These are phyloP conservation scores for Castor canadensis DNA, from an alignment of 2,113 vertebrate genomes.

Conservation along the genomic window DNA sequence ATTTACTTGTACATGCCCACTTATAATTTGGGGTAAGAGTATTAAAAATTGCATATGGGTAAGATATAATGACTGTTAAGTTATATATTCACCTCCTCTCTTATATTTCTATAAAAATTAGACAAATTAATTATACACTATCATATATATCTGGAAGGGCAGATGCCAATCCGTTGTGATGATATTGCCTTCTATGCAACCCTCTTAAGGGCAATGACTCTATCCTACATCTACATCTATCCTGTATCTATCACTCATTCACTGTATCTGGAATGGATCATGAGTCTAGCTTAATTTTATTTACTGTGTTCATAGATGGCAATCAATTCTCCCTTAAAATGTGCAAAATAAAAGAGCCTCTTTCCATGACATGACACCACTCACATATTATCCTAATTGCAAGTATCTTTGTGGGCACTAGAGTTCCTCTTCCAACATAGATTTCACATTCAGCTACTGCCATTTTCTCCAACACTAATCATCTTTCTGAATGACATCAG, in stretches of 20 bases:
- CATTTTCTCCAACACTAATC: background rate
- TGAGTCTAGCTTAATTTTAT: background rate
- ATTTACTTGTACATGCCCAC: fast-evolving
- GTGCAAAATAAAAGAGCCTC: background rate
- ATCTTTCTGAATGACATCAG: background rate
- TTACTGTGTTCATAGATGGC: background rate
- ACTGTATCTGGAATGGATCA: background rate
- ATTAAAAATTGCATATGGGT: background rate
- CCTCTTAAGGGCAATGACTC: background rate
- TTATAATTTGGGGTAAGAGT: background rate
- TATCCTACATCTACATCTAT: too few species aligned
- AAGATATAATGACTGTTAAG: background rate
- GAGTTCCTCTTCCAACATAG: background rate
- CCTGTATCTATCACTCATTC: background rate
- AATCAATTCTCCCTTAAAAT: background rate
- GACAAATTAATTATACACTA: background rate
- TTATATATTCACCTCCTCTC: background rate
- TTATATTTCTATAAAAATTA: background rate
- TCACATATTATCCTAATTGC: background rate
- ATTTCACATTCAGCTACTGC: background rate
- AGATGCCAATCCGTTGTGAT: background rate
- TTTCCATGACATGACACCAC: fast-evolving
- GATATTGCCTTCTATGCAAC: background rate
- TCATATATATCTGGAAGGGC: background rate
- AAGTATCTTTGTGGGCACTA: background rate